Evolutionary conservation across 2,113 vertebrate genomes (phyloP).

Genomic region (Prolemur simus): DNA sequence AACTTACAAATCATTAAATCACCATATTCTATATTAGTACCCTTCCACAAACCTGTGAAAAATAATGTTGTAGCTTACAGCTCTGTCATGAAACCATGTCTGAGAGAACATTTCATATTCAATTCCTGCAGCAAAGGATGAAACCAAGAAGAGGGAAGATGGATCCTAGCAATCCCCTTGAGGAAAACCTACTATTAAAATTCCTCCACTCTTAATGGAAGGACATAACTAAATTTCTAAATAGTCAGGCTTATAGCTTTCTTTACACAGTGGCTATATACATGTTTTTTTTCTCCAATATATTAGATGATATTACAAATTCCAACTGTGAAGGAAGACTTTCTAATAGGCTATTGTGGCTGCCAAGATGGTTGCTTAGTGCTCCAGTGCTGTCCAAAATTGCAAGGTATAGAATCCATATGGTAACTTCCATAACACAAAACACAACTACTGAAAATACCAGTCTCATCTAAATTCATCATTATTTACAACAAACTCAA

Average conservation of each 20-base stretch:
- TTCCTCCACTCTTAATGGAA: slow-evolving; percentile 56
- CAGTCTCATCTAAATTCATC: neutral
- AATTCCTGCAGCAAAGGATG: slow-evolving; percentile 15
- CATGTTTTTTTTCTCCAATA: slow-evolving; percentile 28
- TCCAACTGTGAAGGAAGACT: slow-evolving; percentile 46
- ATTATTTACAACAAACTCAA: neutral
- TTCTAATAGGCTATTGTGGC: slow-evolving; percentile 1
- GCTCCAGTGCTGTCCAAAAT: neutral
- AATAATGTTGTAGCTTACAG: neutral
- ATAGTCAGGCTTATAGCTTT: slow-evolving; percentile 22
- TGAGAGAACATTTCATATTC: neutral
- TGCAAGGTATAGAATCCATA: neutral
- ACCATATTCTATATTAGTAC: neutral
- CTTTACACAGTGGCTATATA: neutral
- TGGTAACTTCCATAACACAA: neutral
- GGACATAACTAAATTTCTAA: slow-evolving; percentile 33
- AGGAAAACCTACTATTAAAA: slow-evolving; percentile 73
- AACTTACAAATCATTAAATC: neutral
- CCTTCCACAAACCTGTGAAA: neutral
- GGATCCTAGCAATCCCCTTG: slow-evolving; percentile 59
- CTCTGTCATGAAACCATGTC: neutral
- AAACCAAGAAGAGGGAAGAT: slow-evolving; percentile 31
- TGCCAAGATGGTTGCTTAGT: slow-evolving; percentile 22
- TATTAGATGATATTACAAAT: slow-evolving; percentile 57
- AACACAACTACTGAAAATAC: neutral